phyloP scores from a whole-genome alignment of 2,113 vertebrate species.

The Tragelaphus strepsiceros region DNA sequence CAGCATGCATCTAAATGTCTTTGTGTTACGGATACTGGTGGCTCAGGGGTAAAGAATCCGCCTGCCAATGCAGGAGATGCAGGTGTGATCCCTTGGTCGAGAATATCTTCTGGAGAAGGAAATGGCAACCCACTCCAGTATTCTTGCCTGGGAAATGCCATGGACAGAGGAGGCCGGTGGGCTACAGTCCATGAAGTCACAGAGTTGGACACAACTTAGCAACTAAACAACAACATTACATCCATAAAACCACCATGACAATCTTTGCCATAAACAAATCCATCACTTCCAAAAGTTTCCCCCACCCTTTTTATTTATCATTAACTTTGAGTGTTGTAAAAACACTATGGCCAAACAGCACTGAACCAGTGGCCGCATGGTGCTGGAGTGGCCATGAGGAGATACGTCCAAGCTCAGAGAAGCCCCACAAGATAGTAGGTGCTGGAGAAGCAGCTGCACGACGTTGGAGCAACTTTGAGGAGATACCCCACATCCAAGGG shows the following conservation, averaged over 20 bases:
- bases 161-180: neutral
- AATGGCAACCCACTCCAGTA: neutral
- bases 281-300: neutral
- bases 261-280: neutral
- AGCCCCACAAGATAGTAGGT: neutral
- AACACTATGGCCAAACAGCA: neutral
- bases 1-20: neutral
- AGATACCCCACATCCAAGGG: neutral
- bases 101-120: neutral
- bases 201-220: neutral
- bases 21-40: neutral
- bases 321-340: neutral
- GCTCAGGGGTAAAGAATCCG: neutral
- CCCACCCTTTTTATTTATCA: neutral
- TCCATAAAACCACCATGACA: neutral
- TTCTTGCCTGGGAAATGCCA: neutral
- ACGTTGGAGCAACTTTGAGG: neutral
- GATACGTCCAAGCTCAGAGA: neutral
- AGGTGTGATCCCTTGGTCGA: neutral
- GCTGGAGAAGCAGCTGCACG: accelerated
- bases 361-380: neutral
- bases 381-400: neutral
- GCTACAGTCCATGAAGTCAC: neutral
- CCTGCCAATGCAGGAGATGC: neutral
- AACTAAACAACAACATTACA: neutral